Evolutionary conservation across 2,113 vertebrate genomes (phyloP).

Genomic region (Oceanodroma tethys): DNA sequence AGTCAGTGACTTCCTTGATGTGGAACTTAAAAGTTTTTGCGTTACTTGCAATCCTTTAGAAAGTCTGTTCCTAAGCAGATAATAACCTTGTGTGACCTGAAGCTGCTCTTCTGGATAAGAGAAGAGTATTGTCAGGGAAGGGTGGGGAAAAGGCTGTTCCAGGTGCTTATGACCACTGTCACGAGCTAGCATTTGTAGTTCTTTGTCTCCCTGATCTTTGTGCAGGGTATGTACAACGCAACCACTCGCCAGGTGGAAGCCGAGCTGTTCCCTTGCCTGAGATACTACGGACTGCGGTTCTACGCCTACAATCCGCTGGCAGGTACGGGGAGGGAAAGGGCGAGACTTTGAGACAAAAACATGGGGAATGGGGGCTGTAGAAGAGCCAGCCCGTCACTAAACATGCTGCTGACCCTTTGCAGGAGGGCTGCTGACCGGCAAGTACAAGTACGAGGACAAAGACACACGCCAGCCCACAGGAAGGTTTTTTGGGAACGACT

Average conservation of each 20-base stretch:
- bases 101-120: fast-evolving
- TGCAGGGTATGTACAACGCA: constrained; percentile 95
- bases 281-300: constrained; percentile 83
- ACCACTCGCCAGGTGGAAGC: constrained; percentile 90
- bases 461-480: constrained; percentile 75
- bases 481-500: constrained; percentile 90
- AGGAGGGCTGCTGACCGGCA: constrained; percentile 92
- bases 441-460: constrained; percentile 89
- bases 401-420: neutral
- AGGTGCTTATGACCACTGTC: constrained; percentile 65
- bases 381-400: neutral
- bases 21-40: constrained; percentile 63
- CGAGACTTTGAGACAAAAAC: neutral
- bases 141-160: neutral
- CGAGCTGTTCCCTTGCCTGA: constrained; percentile 89
- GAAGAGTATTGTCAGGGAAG: neutral
- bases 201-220: neutral
- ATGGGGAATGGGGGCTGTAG: fast-evolving
- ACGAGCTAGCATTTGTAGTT: constrained; percentile 26
- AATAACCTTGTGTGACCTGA: neutral
- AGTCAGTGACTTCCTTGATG: constrained; percentile 60
- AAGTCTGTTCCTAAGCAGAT: neutral
- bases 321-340: constrained; percentile 69
- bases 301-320: constrained; percentile 95
- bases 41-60: neutral